Conservation (phyloP, 2,113 vertebrate species). For the Oryzias javanicus region DNA sequence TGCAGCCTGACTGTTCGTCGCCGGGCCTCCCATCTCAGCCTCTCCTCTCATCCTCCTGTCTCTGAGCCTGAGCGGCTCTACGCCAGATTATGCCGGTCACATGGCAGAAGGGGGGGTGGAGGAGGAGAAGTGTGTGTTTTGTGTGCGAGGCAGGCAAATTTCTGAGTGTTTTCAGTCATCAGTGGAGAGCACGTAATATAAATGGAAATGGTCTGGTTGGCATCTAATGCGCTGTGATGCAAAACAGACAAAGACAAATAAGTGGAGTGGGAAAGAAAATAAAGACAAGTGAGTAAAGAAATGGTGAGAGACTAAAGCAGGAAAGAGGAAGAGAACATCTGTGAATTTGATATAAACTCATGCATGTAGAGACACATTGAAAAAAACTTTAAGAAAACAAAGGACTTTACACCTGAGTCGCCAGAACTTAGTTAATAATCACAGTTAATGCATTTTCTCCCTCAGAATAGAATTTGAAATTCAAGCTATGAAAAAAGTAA, state of each 20-base stretch:
- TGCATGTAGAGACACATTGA: no score
- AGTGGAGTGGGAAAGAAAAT: background rate
- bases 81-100: slow-evolving; percentile 31
- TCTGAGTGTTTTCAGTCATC: background rate
- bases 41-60: slow-evolving; percentile 22
- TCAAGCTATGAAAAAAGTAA: no score
- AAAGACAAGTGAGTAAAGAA: background rate
- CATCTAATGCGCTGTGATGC: slow-evolving; percentile 3
- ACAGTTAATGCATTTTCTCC: no score
- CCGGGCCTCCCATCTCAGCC: slow-evolving; percentile 7
- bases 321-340: background rate
- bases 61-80: slow-evolving; percentile 3
- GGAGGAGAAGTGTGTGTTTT: background rate
- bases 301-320: background rate
- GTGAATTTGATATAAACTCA: no score
- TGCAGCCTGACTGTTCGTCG: background rate
- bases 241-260: slow-evolving; percentile 21
- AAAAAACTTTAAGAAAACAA: no score
- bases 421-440: no score
- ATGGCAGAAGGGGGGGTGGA: background rate
- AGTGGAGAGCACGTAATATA: slow-evolving; percentile 10
- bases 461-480: no score
- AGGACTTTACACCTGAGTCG: no score
- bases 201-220: slow-evolving; percentile 14
- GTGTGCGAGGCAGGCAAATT: background rate